These are phyloP conservation scores for Talpa occidentalis DNA, from an alignment of 2,113 vertebrate genomes.

Conservation along the genomic window DNA sequence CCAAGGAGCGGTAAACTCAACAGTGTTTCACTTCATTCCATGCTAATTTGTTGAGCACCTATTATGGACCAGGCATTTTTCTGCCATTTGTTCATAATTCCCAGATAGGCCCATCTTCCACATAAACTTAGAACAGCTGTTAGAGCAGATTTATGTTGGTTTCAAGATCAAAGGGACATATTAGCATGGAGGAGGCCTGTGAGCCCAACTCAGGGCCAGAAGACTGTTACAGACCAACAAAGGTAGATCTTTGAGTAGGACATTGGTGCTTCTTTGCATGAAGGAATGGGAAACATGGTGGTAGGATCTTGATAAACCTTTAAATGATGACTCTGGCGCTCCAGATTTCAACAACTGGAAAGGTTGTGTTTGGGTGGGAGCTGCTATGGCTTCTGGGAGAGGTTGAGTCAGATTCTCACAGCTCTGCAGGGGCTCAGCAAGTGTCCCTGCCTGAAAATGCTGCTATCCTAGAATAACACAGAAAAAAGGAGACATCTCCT, in stretches of 20 bases:
- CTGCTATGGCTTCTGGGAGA: not conserved
- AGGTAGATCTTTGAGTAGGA: not conserved
- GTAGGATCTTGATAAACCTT: not conserved
- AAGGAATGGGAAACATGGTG: not conserved
- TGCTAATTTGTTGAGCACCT: not conserved
- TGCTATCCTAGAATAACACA: not conserved
- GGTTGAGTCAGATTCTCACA: not conserved
- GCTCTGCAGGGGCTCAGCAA: no score
- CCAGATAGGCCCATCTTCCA: not conserved
- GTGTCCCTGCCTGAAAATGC: not conserved
- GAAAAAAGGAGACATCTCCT: not conserved
- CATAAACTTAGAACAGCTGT: not conserved
- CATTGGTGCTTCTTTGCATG: not conserved
- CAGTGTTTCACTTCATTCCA: not conserved
- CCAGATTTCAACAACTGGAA: not conserved
- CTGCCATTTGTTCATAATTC: not conserved
- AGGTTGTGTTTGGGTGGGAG: not conserved
- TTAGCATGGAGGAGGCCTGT: not conserved
- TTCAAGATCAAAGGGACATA: no score
- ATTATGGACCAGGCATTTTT: not conserved
- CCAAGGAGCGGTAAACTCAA: no score
- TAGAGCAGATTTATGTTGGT: not conserved
- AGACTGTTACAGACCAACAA: not conserved
- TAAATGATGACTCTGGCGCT: not conserved
- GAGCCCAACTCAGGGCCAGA: not conserved